A percentile compares a stretch with the other conserved stretches of the same genome.
phyloP scores from a whole-genome alignment of 2,888 invertebrate species.

The Trissonchulus sp. region DNA sequence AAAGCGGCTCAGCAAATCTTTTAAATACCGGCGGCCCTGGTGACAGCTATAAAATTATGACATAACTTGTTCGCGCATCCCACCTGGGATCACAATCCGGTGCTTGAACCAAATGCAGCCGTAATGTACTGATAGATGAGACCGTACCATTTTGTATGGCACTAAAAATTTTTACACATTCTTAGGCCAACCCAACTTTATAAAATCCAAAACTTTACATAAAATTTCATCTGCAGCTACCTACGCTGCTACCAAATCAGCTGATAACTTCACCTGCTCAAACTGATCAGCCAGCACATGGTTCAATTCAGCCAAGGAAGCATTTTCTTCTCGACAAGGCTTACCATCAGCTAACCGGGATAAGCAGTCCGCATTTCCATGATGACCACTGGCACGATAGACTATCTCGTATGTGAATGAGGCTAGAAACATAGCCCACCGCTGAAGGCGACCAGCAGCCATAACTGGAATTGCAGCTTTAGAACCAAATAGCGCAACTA shows the following conservation, averaged over 20 bases:
- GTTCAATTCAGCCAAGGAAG: not conserved
- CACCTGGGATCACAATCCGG: not conserved
- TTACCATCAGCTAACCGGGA: not conserved
- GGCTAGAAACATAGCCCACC: too few relatives aligned
- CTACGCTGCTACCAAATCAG: too few relatives aligned
- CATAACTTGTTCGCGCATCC: not conserved
- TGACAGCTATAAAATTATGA: not conserved
- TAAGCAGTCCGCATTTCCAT: not conserved
- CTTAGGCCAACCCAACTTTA: too few relatives aligned
- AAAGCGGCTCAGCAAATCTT: constrained; percentile 41
- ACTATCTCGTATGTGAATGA: too few relatives aligned
- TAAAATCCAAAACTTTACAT: too few relatives aligned
- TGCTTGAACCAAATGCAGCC: not conserved
- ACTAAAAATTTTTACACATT: not conserved
- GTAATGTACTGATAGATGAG: too few relatives aligned
- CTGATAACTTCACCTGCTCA: too few relatives aligned
- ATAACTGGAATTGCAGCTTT: too few relatives aligned
- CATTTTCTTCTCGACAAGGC: not conserved
- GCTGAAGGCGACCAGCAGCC: too few relatives aligned
- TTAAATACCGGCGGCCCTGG: constrained; percentile 34
- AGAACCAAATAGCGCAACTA: not conserved
- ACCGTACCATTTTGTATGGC: not conserved
- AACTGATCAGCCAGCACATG: not conserved
- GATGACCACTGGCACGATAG: not conserved
- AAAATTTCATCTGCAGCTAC: too few relatives aligned